Percentiles rank a stretch among this genome's conserved stretches.
These are phyloP conservation scores for Saxidomus purpurata DNA, from an alignment of 1,140 invertebrate species.

Conservation along the genomic window DNA sequence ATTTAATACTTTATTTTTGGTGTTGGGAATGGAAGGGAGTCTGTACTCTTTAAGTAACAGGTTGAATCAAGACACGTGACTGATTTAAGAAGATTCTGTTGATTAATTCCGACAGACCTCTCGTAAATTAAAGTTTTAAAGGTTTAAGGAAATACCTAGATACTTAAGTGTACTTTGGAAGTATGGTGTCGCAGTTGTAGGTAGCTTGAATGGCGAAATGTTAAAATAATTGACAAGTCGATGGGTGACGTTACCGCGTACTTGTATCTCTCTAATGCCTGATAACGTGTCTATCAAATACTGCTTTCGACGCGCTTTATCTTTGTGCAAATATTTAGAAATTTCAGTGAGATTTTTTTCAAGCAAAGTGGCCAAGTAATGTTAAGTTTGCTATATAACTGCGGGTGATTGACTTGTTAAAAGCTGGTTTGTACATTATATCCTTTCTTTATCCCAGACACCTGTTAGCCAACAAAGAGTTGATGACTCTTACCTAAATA, in stretches of 20 bases:
- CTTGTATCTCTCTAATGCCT: background rate
- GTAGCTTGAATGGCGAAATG: conserved; percentile 3
- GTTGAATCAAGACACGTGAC: no score
- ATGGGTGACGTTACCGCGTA: background rate
- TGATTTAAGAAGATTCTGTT: no score
- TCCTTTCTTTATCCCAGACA: background rate
- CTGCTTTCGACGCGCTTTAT: conserved; percentile 15
- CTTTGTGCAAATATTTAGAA: conserved; percentile 44
- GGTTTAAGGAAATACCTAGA: no score
- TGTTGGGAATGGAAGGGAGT: no score
- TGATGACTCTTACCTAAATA: background rate
- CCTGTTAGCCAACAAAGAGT: background rate
- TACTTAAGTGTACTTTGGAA: no score
- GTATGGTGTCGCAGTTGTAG: background rate
- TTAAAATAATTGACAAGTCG: background rate
- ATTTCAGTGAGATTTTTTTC: conserved; percentile 21
- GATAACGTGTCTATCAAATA: conserved; percentile 40
- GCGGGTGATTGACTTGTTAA: conserved; percentile 4
- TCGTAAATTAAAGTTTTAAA: no score
- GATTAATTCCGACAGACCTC: no score
- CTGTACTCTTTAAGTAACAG: no score
- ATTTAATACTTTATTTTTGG: no score
- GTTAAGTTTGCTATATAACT: background rate
- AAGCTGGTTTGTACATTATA: background rate
- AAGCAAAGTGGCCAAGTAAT: background rate